Evolutionary conservation across 1,140 invertebrate genomes (phyloP).

Genomic region (Drosophila sucinea): DNA sequence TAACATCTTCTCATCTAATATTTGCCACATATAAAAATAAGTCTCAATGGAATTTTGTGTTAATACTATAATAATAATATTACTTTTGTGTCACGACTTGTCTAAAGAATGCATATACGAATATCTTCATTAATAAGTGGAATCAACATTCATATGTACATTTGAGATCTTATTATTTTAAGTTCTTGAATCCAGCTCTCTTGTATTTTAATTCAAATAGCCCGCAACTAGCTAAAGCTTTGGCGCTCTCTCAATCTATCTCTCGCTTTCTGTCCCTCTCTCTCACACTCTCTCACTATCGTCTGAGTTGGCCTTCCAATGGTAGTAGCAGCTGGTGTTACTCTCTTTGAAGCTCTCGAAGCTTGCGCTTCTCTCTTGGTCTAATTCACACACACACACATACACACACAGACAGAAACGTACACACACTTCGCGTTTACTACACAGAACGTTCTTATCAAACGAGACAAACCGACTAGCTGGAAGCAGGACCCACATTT

Average conservation of each 20-base stretch:
- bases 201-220: neutral
- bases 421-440: slow-evolving; percentile 31
- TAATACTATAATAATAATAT: too few relatives aligned
- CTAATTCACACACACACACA: slow-evolving; percentile 17
- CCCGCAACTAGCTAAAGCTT: neutral
- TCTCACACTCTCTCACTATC: neutral
- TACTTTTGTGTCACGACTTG: too few relatives aligned
- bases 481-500: slow-evolving; percentile 68
- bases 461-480: slow-evolving; percentile 48
- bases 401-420: slow-evolving; percentile 26
- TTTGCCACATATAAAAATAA: too few relatives aligned
- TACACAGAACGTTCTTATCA: slow-evolving; percentile 61
- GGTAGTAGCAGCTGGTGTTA: slow-evolving; percentile 20
- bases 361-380: slow-evolving; percentile 7
- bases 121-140: too few relatives aligned
- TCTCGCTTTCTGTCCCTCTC: neutral
- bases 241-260: neutral
- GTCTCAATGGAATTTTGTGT: too few relatives aligned
- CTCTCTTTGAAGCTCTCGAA: slow-evolving; percentile 30
- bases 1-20: too few relatives aligned
- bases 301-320: slow-evolving; percentile 10
- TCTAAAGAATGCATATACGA: too few relatives aligned
- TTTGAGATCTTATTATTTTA: too few relatives aligned
- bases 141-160: too few relatives aligned
- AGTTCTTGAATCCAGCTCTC: neutral